Conservation (phyloP, 2,797 vertebrate genomes). For the Thunnus albacares region DNA sequence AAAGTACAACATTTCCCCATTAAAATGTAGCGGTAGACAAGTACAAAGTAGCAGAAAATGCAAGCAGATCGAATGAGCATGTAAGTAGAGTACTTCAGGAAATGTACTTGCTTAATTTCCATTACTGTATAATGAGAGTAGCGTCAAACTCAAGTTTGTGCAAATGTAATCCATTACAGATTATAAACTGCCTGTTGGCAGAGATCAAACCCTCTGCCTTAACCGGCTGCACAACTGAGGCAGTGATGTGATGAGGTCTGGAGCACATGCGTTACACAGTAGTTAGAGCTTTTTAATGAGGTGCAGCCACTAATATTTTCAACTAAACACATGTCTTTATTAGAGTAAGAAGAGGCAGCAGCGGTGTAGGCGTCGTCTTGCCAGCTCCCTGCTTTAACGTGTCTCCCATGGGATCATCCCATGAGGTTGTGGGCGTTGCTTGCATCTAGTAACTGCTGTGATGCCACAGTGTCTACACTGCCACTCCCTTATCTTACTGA, state of each 20-base stretch:
- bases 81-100: background rate
- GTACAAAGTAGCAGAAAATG: background rate
- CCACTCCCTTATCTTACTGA: background rate
- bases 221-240: background rate
- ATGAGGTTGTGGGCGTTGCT: slow-evolving; percentile 15
- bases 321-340: slow-evolving; percentile 1
- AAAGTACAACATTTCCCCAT: background rate
- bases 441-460: background rate
- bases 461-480: background rate
- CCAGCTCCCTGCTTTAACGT: slow-evolving; percentile 3
- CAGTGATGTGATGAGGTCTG: background rate
- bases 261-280: background rate
- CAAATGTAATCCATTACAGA: slow-evolving; percentile 13
- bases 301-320: background rate
- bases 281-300: slow-evolving; percentile 1
- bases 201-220: background rate
- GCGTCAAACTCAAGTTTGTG: background rate
- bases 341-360: slow-evolving; percentile 1
- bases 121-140: background rate
- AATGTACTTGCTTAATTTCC: background rate
- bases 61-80: background rate
- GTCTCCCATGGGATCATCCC: background rate
- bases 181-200: background rate
- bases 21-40: background rate
- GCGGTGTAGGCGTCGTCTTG: background rate